Evolutionary conservation across 2,797 vertebrate species (phyloP).

Genomic region (Rhinophrynus dorsalis): DNA sequence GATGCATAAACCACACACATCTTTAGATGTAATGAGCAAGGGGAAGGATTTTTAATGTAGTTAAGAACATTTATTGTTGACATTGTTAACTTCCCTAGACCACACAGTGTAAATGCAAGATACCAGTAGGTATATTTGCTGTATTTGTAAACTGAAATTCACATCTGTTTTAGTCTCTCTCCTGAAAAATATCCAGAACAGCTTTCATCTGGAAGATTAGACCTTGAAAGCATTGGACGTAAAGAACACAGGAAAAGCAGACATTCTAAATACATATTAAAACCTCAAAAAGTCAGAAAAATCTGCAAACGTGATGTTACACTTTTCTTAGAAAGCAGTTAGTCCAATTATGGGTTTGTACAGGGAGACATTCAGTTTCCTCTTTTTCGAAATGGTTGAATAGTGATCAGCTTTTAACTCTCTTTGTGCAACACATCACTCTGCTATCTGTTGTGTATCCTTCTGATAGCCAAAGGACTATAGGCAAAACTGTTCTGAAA

Average conservation of each 20-base stretch:
- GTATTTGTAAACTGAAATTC: not conserved
- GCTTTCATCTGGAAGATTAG: not conserved
- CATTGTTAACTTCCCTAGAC: slow-evolving; percentile 6
- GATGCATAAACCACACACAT: too few relatives aligned
- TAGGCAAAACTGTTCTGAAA: too few relatives aligned
- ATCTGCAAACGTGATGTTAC: too few relatives aligned
- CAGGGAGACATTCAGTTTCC: too few relatives aligned
- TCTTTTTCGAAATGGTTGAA: too few relatives aligned
- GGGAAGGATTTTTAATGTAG: not conserved
- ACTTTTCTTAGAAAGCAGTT: too few relatives aligned
- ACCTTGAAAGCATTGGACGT: not conserved
- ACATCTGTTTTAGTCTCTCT: not conserved
- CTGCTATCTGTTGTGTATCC: too few relatives aligned
- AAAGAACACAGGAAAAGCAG: slow-evolving; percentile 20
- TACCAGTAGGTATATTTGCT: not conserved
- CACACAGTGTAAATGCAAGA: not conserved
- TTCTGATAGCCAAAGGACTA: too few relatives aligned
- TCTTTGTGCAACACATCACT: too few relatives aligned
- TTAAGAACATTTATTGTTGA: not conserved
- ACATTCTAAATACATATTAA: not conserved
- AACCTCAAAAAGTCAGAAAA: too few relatives aligned
- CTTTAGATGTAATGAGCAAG: too few relatives aligned
- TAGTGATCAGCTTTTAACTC: too few relatives aligned
- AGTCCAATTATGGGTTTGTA: not conserved
- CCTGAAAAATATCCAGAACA: slow-evolving; percentile 20